A percentile compares a stretch with the other conserved stretches of the same genome.
These are phyloP conservation scores for Xenops minutus DNA, from an alignment of 2,797 vertebrate species.

Conservation along the genomic window DNA sequence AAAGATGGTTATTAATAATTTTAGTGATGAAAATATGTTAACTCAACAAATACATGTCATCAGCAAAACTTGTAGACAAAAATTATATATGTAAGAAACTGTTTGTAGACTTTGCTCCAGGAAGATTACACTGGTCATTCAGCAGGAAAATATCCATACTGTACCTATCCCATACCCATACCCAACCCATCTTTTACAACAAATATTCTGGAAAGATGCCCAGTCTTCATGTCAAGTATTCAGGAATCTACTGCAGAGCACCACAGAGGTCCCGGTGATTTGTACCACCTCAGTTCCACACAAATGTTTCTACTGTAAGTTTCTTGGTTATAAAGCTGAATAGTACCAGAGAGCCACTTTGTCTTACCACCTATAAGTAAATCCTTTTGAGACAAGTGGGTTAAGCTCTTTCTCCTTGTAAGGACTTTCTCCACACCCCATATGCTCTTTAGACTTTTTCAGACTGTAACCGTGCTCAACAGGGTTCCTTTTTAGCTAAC, in stretches of 20 bases:
- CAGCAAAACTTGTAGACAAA: not conserved
- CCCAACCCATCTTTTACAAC: not conserved
- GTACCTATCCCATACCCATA: not conserved
- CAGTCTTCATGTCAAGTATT: not conserved
- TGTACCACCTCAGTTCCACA: not conserved
- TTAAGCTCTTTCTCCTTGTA: not conserved
- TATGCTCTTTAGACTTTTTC: not conserved
- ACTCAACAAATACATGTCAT: not conserved
- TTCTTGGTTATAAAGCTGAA: not conserved
- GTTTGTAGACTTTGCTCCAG: not conserved
- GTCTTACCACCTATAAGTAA: not conserved
- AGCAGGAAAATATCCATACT: not conserved
- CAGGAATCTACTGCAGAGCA: not conserved
- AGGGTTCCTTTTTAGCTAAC: not conserved
- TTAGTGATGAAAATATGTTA: not conserved
- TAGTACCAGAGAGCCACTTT: not conserved
- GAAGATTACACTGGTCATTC: not conserved
- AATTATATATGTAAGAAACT: not conserved
- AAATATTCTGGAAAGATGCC: not conserved
- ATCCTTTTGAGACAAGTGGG: not conserved
- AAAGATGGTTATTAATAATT: not conserved
- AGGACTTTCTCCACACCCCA: not conserved
- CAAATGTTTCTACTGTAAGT: not conserved
- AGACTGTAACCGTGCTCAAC: not conserved
- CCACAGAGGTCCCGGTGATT: not conserved